A percentile compares a stretch with the other conserved stretches of the same genome.
phyloP scores from a whole-genome alignment of 2,113 vertebrate species.

The Pristiophorus japonicus region DNA sequence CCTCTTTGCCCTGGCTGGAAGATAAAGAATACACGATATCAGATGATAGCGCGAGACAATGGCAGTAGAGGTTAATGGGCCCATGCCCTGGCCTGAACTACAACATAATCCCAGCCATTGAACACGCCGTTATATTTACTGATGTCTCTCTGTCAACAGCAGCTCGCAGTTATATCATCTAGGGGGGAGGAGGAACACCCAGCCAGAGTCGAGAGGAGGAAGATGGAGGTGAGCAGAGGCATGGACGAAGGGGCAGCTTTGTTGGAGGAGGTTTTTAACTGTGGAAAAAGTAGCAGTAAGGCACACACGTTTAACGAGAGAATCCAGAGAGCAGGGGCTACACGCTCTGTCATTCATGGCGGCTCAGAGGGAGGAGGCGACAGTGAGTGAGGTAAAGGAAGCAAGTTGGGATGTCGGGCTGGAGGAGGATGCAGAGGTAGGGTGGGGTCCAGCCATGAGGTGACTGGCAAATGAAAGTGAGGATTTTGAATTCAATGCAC shows the following conservation, averaged over 20 bases:
- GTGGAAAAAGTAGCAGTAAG: not conserved
- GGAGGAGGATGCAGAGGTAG: not conserved
- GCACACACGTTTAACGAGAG: not conserved
- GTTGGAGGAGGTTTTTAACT: not conserved
- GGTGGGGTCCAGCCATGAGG: not conserved
- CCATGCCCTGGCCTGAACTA: not conserved
- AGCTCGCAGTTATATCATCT: not conserved
- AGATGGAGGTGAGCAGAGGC: not conserved
- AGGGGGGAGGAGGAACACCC: not conserved
- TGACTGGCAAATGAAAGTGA: not conserved
- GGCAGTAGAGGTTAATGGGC: not conserved
- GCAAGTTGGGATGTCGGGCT: not conserved
- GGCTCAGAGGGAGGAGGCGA: not conserved
- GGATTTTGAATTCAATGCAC: too few species aligned
- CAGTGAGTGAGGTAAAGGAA: not conserved
- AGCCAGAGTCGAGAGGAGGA: not conserved
- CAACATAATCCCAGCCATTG: not conserved
- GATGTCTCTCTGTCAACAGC: not conserved
- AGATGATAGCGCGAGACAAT: not conserved
- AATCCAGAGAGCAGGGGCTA: not conserved
- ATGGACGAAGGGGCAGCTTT: not conserved
- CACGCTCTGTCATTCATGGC: not conserved
- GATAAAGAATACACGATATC: not conserved
- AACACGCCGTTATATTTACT: not conserved
- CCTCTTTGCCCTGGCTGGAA: constrained; percentile 40